Conservation (phyloP, 2,888 invertebrate species). For the Drosophila subsilvestris region DNA sequence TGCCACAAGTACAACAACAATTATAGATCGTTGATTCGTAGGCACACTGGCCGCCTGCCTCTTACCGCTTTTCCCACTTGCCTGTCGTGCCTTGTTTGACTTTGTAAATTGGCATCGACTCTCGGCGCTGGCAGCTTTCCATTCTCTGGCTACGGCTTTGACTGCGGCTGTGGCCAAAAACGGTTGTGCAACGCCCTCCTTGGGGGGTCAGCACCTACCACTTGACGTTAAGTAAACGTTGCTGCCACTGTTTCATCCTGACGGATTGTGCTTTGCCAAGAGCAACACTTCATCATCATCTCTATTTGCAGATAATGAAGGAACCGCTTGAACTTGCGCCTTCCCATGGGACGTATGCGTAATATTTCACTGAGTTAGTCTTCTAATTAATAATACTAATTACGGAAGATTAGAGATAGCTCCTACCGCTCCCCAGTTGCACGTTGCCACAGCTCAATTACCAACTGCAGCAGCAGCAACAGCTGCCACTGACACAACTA, state of each 20-base stretch:
- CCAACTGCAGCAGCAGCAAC: slow-evolving; percentile 12
- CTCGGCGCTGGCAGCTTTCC: slow-evolving; percentile 42
- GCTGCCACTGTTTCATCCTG: slow-evolving; percentile 11
- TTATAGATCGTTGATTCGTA: slow-evolving; percentile 33
- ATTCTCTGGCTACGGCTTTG: slow-evolving; percentile 58
- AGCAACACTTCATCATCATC: slow-evolving; percentile 21
- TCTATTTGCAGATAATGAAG: neutral
- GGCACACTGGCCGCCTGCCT: slow-evolving; percentile 25
- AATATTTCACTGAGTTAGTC: slow-evolving; percentile 45
- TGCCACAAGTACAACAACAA: slow-evolving; percentile 4
- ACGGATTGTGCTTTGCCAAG: slow-evolving; percentile 23
- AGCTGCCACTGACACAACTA: slow-evolving; percentile 34
- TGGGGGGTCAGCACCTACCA: slow-evolving; percentile 68
- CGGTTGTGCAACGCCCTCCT: slow-evolving; percentile 50
- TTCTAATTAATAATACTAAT: slow-evolving; percentile 70
- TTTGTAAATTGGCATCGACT: slow-evolving; percentile 52
- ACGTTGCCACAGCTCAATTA: slow-evolving; percentile 50
- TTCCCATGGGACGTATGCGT: slow-evolving; percentile 42
- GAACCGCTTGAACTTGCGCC: slow-evolving; percentile 21
- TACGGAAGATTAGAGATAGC: slow-evolving; percentile 54
- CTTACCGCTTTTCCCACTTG: neutral
- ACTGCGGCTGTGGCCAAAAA: slow-evolving; percentile 60
- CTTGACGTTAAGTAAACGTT: slow-evolving; percentile 47
- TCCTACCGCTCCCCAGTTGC: slow-evolving; percentile 39
- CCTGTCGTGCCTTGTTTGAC: slow-evolving; percentile 63